Evolutionary conservation across 2,797 vertebrate species (phyloP), one percentile per base, ranked within the genome.

Genomic region (Scleropages formosus): DNA sequence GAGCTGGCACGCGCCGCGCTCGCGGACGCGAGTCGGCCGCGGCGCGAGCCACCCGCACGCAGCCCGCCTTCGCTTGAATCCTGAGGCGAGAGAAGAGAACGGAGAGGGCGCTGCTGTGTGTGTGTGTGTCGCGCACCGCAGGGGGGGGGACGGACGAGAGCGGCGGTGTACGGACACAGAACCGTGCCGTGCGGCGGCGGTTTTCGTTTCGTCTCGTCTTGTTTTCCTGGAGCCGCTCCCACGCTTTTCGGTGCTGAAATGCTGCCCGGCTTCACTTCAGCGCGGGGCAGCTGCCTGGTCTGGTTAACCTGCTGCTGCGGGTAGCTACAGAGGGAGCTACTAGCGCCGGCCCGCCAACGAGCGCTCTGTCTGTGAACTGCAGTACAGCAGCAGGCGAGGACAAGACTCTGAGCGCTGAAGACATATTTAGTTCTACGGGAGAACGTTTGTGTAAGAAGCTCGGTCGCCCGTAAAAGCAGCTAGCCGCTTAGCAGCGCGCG

Each of bases 281-380:
- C 73, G 81, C 78, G 73, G 82, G 79, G 7, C 82, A 82, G 77
- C 51, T 80, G 78, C 74, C 76, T 74, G 53, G n/a, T 71, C 75
- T 78, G 68, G 51, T 51, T 74, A 71, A 12, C 53, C 31, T 56
- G 59, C 47, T 76, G 18, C 24, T 61, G 56, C 39, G 62, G 66
- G 62, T 24, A 67, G 44, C 70, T 68, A 73, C n/a, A 70, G 73
- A 9, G 49, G n/a, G n/a, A n/a, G n/a, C n/a, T n/a, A n/a, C 26
- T 24, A 47, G 71, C 49, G 70, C 51, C 58, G 1, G 16, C 59
- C 62, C 46, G 13, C 6, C n/a, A n/a, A n/a, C n/a, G n/a, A n/a
- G n/a, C n/a, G n/a, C n/a, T n/a, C 76, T 70, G 46, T 51, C 12
- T 71, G 24, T 64, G 71, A 49, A 69, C 26, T 22, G 13, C 16